phyloP scores from a whole-genome alignment of 2,888 invertebrate genomes.

The Luffia ferchaultella region DNA sequence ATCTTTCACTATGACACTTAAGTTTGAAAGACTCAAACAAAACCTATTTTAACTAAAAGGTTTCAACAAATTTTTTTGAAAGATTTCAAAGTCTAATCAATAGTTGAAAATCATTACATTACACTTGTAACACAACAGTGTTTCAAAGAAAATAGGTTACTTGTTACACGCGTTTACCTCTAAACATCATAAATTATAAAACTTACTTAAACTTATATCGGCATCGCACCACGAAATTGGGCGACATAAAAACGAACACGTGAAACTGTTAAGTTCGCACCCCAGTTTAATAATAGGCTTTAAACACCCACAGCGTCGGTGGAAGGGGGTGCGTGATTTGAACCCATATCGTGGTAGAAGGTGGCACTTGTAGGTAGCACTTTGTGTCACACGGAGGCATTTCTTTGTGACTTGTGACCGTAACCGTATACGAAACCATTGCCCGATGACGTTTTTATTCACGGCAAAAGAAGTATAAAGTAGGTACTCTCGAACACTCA shows the following conservation, averaged over 20 bases:
- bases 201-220: not conserved
- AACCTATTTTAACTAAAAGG: no score
- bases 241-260: slow-evolving; percentile 52
- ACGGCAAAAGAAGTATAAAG: not conserved
- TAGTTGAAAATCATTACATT: no score
- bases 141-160: no score
- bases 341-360: not conserved
- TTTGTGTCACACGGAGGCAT: slow-evolving; percentile 46
- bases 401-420: not conserved
- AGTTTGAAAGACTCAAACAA: no score
- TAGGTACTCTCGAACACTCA: not conserved
- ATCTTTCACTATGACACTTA: no score
- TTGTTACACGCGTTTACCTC: not conserved
- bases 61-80: no score
- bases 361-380: slow-evolving; percentile 54
- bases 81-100: no score
- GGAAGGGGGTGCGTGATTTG: not conserved
- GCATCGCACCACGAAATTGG: not conserved
- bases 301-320: slow-evolving; percentile 14
- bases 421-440: not conserved
- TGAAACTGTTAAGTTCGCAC: slow-evolving; percentile 57
- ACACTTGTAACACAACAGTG: no score
- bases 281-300: slow-evolving; percentile 58
- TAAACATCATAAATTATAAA: not conserved
- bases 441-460: not conserved